Conservation (phyloP, 1,140 invertebrate genomes). For the Heliothis subflexa region DNA sequence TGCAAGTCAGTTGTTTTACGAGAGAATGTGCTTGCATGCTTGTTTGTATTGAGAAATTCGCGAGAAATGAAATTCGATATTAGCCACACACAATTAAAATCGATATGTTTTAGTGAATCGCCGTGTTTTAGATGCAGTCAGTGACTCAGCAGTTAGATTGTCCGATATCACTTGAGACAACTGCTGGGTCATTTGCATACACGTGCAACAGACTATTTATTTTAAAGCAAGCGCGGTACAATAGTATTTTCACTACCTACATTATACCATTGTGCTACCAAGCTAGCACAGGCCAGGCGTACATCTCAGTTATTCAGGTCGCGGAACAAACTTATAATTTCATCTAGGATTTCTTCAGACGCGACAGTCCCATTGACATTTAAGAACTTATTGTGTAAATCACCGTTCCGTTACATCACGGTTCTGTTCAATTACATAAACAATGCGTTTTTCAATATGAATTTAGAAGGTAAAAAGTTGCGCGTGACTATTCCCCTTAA, state of each 20-base stretch:
- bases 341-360: constrained; percentile 43
- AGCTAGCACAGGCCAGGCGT: not conserved
- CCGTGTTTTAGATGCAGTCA: not conserved
- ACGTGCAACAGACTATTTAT: constrained; percentile 8
- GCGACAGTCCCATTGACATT: constrained; percentile 52
- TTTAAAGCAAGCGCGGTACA: not conserved
- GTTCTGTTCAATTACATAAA: constrained; percentile 42
- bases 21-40: constrained; percentile 9
- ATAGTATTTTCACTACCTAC: constrained; percentile 1
- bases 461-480: not conserved
- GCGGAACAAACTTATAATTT: constrained; percentile 50
- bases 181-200: constrained; percentile 20
- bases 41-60: constrained; percentile 4
- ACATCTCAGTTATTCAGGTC: constrained; percentile 40
- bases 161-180: constrained; percentile 15
- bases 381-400: constrained; percentile 45
- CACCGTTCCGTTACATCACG: constrained; percentile 47
- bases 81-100: constrained; percentile 6
- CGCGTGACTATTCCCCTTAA: constrained; percentile 4
- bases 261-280: not conserved
- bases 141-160: constrained; percentile 24
- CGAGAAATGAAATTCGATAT: constrained; percentile 30
- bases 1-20: constrained; percentile 15
- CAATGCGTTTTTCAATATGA: constrained; percentile 20
- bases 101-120: not conserved